Conservation (phyloP, 2,797 vertebrate genomes). For the Falco concolor region DNA sequence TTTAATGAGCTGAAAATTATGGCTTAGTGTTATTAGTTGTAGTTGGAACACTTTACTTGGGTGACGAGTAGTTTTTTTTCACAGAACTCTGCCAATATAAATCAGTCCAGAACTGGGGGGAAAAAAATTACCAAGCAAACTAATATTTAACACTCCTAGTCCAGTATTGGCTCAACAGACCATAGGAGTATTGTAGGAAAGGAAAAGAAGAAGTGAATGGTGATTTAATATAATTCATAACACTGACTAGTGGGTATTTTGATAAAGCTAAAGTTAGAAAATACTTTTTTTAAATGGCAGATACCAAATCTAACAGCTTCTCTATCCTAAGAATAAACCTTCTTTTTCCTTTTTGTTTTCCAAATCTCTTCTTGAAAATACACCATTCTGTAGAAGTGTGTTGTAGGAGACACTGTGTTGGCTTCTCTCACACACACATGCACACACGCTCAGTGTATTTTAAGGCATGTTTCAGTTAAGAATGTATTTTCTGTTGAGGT, state of each 20-base stretch:
- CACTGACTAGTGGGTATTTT: neutral
- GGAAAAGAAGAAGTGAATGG: neutral
- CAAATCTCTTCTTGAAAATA: neutral
- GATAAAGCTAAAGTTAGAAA: neutral
- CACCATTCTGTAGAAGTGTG: neutral
- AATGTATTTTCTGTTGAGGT: neutral
- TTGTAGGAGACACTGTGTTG: neutral
- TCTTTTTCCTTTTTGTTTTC: neutral
- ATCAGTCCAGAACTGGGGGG: neutral
- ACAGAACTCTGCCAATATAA: neutral
- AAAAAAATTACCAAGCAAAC: neutral
- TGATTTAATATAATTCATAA: neutral
- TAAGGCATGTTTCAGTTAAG: neutral
- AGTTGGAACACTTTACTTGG: neutral
- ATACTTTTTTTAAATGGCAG: neutral
- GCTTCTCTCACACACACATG: neutral
- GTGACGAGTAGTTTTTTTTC: neutral
- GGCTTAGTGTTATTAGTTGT: neutral
- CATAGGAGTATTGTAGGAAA: neutral
- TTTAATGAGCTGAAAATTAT: conserved; percentile 10
- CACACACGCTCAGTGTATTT: neutral
- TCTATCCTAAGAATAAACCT: neutral
- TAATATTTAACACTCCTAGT: neutral
- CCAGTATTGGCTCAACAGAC: neutral
- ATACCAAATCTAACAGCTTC: neutral